Evolutionary conservation across 2,888 invertebrate genomes (phyloP).

Genomic region (Phyllotreta cruciferae): DNA sequence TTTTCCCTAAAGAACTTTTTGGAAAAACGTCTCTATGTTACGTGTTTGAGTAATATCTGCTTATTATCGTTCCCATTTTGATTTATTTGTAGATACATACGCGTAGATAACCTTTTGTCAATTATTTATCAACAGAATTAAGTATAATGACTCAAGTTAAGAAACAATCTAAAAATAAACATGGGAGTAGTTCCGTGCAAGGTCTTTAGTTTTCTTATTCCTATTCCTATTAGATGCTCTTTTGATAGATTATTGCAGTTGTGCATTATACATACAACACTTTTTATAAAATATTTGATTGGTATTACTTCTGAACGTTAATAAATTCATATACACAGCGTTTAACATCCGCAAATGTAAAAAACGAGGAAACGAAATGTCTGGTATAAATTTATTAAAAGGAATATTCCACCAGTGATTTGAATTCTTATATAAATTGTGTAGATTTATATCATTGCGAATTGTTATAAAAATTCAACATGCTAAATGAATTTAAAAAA

Average conservation of each 20-base stretch:
- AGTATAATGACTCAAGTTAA: conserved; percentile 6
- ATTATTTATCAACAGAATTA: conserved; percentile 12
- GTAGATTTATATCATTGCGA: too few species aligned
- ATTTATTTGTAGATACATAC: conserved; percentile 18
- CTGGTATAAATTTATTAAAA: too few species aligned
- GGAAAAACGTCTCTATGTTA: too few species aligned
- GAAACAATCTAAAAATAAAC: conserved; percentile 14
- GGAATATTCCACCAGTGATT: too few species aligned
- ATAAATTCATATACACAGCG: too few species aligned
- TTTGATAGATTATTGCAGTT: not conserved
- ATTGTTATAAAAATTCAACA: too few species aligned
- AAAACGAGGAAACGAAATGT: too few species aligned
- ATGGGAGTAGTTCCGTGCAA: conserved; percentile 7
- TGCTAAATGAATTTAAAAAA: not conserved
- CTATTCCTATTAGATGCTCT: not conserved
- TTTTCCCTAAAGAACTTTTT: too few species aligned
- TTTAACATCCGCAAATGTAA: too few species aligned
- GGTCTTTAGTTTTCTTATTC: conserved; percentile 2
- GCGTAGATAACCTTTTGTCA: conserved; percentile 14
- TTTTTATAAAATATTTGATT: too few species aligned
- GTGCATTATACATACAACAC: not conserved
- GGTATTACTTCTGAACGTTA: too few species aligned
- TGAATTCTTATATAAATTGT: too few species aligned
- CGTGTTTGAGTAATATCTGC: not conserved
- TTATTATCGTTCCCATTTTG: conserved; percentile 3